Evolutionary conservation across 1,140 invertebrate species (phyloP).

Genomic region (Lysiphlebus fabarum): DNA sequence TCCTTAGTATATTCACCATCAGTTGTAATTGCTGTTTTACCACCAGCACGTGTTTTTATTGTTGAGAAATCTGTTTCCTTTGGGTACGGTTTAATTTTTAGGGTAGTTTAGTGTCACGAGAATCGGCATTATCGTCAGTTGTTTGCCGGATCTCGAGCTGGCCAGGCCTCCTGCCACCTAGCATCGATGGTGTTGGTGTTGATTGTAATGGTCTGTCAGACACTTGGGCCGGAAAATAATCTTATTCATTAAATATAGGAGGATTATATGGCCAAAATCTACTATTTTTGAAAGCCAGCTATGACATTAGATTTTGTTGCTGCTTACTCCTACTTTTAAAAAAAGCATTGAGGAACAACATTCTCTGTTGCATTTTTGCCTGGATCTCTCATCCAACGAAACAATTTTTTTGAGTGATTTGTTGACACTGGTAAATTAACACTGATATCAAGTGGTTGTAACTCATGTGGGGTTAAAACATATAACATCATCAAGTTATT

Average conservation of each 20-base stretch:
- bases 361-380: conserved; percentile 31
- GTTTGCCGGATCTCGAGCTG: no score
- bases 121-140: no score
- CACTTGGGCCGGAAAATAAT: conserved; percentile 21
- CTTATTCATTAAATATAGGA: conserved; percentile 40
- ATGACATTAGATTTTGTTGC: conserved; percentile 41
- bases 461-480: conserved; percentile 31
- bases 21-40: no score
- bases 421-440: conserved; percentile 42
- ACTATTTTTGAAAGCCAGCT: conserved; percentile 38
- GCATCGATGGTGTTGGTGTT: no score
- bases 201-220: conserved; percentile 15
- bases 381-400: conserved; percentile 31
- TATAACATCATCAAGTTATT: conserved; percentile 38
- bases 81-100: no score
- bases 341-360: conserved; percentile 33
- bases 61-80: no score
- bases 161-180: no score
- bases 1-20: no score
- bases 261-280: conserved; percentile 43
- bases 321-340: conserved; percentile 39
- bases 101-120: no score
- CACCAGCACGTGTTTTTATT: no score
- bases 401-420: conserved; percentile 34
- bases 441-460: conserved; percentile 42